Base-by-base conservation (phyloP, 1,140 invertebrate genomes). In the Cyclina sinensis region DNA sequence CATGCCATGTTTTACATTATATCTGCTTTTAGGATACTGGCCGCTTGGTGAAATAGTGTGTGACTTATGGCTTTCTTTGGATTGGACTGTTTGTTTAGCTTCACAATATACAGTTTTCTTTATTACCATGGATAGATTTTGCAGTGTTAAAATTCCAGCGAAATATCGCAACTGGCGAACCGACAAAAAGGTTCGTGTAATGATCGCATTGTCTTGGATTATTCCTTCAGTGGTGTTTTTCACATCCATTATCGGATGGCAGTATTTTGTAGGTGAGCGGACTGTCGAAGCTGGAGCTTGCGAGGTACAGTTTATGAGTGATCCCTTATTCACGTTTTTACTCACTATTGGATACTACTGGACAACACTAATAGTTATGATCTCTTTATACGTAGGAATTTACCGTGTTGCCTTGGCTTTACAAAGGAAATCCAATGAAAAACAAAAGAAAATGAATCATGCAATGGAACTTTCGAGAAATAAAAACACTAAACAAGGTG, bases 101-200 rank as follows among this genome's bases (percentile, higher is more conserved):
- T 99, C 99, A 1, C 99, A 99, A 95, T 99, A 99, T 95, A 99
- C 99, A 0, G 99, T 99, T 1, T 97, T 99, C 37, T 96, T 99
- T 70, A 99, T 99, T 91, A 99, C 99, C 18, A 98, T 99, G 76
- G 99, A 99, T 96, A 97, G 99, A 82, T 99, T 99, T 96, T 99
- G 99, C 95, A 99, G 99, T 11, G 99, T 99, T 0, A 99, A 99
- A 96, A 99, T 99, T 88, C 99, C 99, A 1, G 98, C 99, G 0
- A 98, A 98, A 93, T 99, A 99, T 95, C 97, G 99, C 73, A 97
- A 98, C 92, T 99, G 99, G 99, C 96, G 99, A 65, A 99, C 99
- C 0, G 98, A 99, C 93, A 97, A 97, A 88, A 97, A 98, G 91
- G 99, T 99, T 97, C 97, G 99, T 0, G 97, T 98, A 3, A 99